Evolutionary conservation across 2,797 vertebrate species (phyloP), one percentile per base, ranked within the genome.

Genomic region (Gymnothorax javanicus): DNA sequence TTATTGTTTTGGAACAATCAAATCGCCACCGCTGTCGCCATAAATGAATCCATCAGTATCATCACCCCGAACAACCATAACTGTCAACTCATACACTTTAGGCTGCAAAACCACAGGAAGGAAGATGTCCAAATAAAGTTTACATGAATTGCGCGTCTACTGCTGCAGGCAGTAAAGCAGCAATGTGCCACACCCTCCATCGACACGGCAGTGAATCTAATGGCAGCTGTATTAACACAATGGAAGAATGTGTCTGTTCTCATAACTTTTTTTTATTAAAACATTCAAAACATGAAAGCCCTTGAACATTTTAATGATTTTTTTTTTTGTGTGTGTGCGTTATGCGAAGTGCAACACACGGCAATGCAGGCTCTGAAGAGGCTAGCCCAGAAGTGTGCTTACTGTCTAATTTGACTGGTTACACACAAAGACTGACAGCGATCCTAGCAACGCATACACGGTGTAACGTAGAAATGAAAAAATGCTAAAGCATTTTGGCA

Each of bases 271-370:
- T 87, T 84, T 87, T 73, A 83, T 83, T 71, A 83, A 27, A 88
- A 91, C 89, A 88, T 27, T n/a, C 54, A 88, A 87, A 89, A 88
- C 86, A 88, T 57, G 83, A 91, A 91, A 90, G 91, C 91, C 90
- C 92, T 91, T 2, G 58, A 88, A 90, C 85, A 2, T 67, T 59
- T 75, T 59, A 82, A 86, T 82, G n/a, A 60, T 5, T 23, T 62
- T 60, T 59, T 6, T 58, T 60, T 60, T 64, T 82, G 27, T 83
- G 52, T 43, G 33, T 43, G 33, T 43, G 52, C 23, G 27, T 59
- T 25, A 25, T 15, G 33, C 56, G 59, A 33, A 83, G 4, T 27
- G 57, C 57, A 7, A 85, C 7, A 83, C 58, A 60, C 69, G 25
- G 71, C 67, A 86, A 71, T n/a, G 50, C 52, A 77, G 83, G 84